Conservation (phyloP, 35 echinoderm and acorn worm species). For the Anneissia japonica region DNA sequence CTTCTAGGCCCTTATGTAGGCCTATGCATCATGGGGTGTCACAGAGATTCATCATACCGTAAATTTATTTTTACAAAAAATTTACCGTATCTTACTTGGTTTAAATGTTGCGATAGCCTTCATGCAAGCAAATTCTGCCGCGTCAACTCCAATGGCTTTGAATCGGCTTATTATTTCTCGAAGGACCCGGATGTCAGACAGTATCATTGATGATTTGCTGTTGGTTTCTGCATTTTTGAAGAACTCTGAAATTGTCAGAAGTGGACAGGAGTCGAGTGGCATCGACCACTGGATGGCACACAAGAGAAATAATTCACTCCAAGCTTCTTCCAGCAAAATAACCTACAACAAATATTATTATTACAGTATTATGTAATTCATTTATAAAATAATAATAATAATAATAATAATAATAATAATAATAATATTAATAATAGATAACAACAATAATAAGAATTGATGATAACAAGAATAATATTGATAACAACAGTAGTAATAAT, state of each 20-base stretch:
- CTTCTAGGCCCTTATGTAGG: no score
- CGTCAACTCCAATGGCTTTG: conserved; percentile 62
- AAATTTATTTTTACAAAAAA: no score
- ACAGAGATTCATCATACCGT: no score
- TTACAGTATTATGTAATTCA: background rate
- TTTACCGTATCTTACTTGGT: conserved; percentile 50
- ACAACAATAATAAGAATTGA: no score
- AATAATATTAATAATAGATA: no score
- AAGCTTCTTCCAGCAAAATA: conserved; percentile 92
- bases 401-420: no score
- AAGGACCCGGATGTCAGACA: conserved; percentile 63
- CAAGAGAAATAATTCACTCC: conserved; percentile 90
- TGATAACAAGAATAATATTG: background rate
- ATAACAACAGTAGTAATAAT: background rate
- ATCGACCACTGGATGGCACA: conserved; percentile 99
- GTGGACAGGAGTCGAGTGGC: conserved; percentile 88
- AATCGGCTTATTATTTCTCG: conserved; percentile 77
- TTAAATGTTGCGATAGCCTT: conserved; percentile 91
- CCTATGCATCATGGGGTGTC: no score
- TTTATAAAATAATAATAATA: no score
- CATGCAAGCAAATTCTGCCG: conserved; percentile 96
- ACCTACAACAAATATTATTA: conserved; percentile 47
- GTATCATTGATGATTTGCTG: conserved; percentile 30
- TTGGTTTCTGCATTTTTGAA: conserved; percentile 37
- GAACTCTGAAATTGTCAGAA: conserved; percentile 46